phyloP scores from a whole-genome alignment of 2,888 invertebrate genomes.

The Archaeoteleia sp. region DNA sequence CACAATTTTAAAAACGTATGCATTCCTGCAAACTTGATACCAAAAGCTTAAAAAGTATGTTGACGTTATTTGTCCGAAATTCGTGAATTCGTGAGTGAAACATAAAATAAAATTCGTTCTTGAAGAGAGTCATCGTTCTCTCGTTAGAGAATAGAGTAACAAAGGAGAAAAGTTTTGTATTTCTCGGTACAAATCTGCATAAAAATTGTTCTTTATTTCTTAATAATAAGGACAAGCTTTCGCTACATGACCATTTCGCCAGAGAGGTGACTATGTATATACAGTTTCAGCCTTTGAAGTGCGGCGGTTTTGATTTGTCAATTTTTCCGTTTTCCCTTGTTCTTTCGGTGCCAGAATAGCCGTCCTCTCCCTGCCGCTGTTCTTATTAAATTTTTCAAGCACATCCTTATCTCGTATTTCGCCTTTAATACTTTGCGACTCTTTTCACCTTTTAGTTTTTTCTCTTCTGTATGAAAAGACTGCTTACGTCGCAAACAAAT shows the following conservation, averaged over 20 bases:
- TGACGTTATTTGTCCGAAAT: too few species aligned
- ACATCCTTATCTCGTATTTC: conserved; percentile 48
- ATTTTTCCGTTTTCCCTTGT: conserved; percentile 42
- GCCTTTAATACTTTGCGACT: conserved; percentile 42
- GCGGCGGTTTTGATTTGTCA: conserved; percentile 53
- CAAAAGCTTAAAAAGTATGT: too few species aligned
- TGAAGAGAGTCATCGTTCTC: conserved; percentile 22
- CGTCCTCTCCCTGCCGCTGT: conserved; percentile 32
- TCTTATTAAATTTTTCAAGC: conserved; percentile 53
- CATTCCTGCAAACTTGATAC: too few species aligned
- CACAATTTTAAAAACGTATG: too few species aligned
- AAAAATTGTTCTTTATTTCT: conserved; percentile 46
- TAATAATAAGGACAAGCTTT: conserved; percentile 49
- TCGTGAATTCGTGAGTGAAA: too few species aligned
- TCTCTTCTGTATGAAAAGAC: conserved; percentile 9
- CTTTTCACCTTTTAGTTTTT: conserved; percentile 28
- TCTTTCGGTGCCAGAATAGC: conserved; percentile 28
- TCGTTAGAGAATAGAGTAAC: conserved; percentile 35
- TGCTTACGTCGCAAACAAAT: conserved; percentile 4
- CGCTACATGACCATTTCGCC: conserved; percentile 37
- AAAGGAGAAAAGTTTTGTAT: conserved; percentile 35
- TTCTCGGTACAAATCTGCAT: conserved; percentile 44
- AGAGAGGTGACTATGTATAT: conserved; percentile 21
- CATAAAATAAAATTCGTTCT: conserved; percentile 26
- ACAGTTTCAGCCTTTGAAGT: conserved; percentile 32